These are phyloP conservation scores for Dasypolia templi DNA, from an alignment of 2,888 invertebrate genomes.

Conservation along the genomic window DNA sequence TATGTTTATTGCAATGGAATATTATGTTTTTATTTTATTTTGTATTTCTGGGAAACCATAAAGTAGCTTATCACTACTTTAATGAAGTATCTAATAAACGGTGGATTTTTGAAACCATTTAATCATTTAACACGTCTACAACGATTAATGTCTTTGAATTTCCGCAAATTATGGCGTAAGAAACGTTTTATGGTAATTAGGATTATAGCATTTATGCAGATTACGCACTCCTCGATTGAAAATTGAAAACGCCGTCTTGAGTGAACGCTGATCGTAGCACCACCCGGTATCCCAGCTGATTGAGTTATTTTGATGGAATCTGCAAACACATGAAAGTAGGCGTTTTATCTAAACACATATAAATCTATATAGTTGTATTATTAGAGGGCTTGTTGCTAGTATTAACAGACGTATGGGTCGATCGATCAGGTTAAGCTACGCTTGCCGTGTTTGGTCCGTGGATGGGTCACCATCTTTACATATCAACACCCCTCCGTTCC, in stretches of 20 bases:
- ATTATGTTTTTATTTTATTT: not conserved
- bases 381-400: too few species aligned
- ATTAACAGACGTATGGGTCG: too few species aligned
- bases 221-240: not conserved
- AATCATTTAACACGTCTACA: too few species aligned
- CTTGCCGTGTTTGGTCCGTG: too few species aligned
- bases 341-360: not conserved
- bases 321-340: not conserved
- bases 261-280: not conserved
- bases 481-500: too few species aligned
- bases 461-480: too few species aligned
- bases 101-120: too few species aligned
- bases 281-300: too few species aligned
- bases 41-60: not conserved
- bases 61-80: not conserved
- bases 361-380: not conserved
- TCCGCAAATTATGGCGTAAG: not conserved
- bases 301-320: not conserved
- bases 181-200: too few species aligned
- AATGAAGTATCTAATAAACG: too few species aligned
- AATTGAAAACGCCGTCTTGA: not conserved
- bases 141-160: too few species aligned
- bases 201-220: not conserved
- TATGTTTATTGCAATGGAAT: conserved; percentile 9
- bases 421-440: too few species aligned